Conservation (phyloP, 2,797 vertebrate species). For the Carcharodon carcharias region DNA sequence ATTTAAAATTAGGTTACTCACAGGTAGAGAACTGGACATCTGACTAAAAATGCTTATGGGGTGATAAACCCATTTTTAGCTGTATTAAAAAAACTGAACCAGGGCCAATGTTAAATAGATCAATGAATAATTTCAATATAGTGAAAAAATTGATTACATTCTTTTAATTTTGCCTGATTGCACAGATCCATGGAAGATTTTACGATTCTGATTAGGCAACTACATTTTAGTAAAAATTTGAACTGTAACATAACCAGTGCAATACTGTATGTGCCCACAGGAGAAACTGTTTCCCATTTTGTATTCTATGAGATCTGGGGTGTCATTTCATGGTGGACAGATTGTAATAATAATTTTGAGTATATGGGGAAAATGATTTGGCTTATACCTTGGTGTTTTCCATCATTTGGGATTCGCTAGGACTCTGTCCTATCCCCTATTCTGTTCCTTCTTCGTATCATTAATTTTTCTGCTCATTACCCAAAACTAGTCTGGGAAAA, state of each 20-base stretch:
- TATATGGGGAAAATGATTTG: too few relatives aligned
- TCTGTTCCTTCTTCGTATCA: background rate
- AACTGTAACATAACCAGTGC: background rate
- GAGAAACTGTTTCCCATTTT: too few relatives aligned
- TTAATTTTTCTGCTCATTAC: background rate
- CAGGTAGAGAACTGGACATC: background rate
- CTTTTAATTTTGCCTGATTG: background rate
- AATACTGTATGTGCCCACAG: background rate
- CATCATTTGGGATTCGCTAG: background rate
- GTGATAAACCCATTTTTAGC: background rate
- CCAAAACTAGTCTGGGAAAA: background rate
- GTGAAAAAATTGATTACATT: background rate
- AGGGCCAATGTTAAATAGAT: background rate
- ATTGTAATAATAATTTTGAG: background rate
- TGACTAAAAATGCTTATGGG: background rate
- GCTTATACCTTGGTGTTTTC: background rate
- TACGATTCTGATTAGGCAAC: background rate
- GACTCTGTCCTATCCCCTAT: background rate
- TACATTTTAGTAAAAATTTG: background rate
- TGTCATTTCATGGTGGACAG: background rate
- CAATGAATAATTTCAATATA: background rate
- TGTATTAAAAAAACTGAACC: background rate
- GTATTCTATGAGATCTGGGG: background rate
- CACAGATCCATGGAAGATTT: background rate
- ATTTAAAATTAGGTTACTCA: background rate